Conservation (phyloP, 2,888 invertebrate species). For the Brachyopa scutellaris region DNA sequence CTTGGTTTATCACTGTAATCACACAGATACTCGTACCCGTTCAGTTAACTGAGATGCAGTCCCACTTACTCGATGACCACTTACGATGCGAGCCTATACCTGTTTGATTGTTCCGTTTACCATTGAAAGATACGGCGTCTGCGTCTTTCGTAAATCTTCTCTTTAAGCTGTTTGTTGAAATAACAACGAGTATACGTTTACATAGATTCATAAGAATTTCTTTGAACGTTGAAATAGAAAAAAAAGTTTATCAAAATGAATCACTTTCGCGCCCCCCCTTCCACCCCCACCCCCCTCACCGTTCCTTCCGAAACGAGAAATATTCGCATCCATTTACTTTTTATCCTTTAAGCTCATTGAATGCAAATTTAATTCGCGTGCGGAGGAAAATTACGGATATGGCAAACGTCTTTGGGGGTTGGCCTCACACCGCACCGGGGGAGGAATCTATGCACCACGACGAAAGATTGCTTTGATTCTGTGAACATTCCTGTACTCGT, state of each 20-base stretch:
- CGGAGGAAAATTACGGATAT: slow-evolving; percentile 53
- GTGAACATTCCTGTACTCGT: slow-evolving; percentile 50
- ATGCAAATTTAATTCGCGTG: slow-evolving; percentile 71
- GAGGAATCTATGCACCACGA: slow-evolving; percentile 29
- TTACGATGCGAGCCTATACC: background rate
- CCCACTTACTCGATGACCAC: slow-evolving; percentile 11
- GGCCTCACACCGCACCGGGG: background rate
- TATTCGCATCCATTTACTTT: slow-evolving; percentile 64
- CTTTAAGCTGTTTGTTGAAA: slow-evolving; percentile 28
- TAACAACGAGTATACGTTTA: too few species aligned
- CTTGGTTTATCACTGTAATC: slow-evolving; percentile 14
- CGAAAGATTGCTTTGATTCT: slow-evolving; percentile 56
- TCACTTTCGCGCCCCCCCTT: slow-evolving; percentile 27
- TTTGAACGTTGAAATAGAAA: slow-evolving; percentile 46
- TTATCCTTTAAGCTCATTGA: slow-evolving; percentile 72
- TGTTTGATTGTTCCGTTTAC: slow-evolving; percentile 40
- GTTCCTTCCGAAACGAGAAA: slow-evolving; percentile 10
- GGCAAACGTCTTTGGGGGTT: background rate
- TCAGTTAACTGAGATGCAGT: background rate
- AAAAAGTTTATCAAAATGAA: slow-evolving; percentile 42
- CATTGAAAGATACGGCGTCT: slow-evolving; percentile 32
- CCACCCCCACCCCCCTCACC: slow-evolving; percentile 9
- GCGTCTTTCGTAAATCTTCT: slow-evolving; percentile 29
- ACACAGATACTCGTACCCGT: background rate
- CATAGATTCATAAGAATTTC: slow-evolving; percentile 61